A percentile compares a stretch with the other conserved stretches of the same genome.
phyloP scores from a whole-genome alignment of 2,888 invertebrate species.

The Morpho deidamia region DNA sequence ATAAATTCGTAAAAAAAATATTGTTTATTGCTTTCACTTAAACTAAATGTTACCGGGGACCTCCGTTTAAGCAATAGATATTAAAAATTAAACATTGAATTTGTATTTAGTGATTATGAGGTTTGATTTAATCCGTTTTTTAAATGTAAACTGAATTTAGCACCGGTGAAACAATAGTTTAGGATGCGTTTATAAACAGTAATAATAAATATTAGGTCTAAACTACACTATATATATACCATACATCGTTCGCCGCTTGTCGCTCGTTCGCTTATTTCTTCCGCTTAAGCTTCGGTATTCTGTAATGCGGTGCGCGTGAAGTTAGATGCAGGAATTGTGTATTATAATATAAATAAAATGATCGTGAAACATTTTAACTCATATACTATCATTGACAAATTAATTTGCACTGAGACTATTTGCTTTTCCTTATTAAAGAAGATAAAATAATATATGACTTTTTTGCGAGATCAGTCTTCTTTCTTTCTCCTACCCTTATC shows the following conservation, averaged over 20 bases:
- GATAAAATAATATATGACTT: too few relatives aligned
- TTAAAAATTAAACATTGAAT: too few relatives aligned
- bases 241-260: conserved; percentile 62
- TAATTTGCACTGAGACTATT: neutral
- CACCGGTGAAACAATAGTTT: conserved; percentile 22
- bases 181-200: conserved; percentile 14
- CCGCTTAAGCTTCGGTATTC: conserved; percentile 73
- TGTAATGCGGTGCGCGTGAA: conserved; percentile 66
- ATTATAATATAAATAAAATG: neutral
- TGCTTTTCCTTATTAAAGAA: too few relatives aligned
- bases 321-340: conserved; percentile 44
- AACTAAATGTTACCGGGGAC: too few relatives aligned
- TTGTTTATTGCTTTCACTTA: too few relatives aligned
- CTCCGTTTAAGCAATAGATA: too few relatives aligned
- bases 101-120: too few relatives aligned
- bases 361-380: conserved; percentile 16
- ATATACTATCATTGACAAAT: too few relatives aligned
- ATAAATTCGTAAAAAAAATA: too few relatives aligned
- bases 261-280: conserved; percentile 66
- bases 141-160: neutral
- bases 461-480: too few relatives aligned
- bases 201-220: conserved; percentile 31
- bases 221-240: conserved; percentile 31
- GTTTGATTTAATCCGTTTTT: too few relatives aligned
- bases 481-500: too few relatives aligned